Evolutionary conservation across 2,113 vertebrate genomes (phyloP).

Genomic region (Syngnathoides biaculeatus): DNA sequence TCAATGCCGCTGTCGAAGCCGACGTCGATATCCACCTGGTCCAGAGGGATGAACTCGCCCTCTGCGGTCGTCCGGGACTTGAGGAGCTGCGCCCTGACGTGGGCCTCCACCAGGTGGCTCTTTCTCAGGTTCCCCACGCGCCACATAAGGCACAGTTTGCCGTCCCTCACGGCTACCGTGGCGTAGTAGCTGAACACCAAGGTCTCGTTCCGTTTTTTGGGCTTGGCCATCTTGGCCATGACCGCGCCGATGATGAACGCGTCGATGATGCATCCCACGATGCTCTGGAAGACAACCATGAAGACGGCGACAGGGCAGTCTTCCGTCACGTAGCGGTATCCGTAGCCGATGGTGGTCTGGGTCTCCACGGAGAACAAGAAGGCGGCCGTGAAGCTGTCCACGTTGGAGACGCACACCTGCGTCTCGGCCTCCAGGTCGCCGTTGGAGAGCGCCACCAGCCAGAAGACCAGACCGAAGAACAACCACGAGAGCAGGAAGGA

Average conservation of each 20-base stretch:
- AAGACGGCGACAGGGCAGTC: slow-evolving; percentile 92
- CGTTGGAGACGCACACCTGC: slow-evolving; percentile 87
- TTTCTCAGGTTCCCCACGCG: slow-evolving; percentile 92
- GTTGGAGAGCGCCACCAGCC: slow-evolving; percentile 88
- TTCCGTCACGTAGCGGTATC: slow-evolving; percentile 90
- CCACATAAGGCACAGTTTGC: slow-evolving; percentile 97
- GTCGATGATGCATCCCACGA: slow-evolving; percentile 94
- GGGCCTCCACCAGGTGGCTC: slow-evolving; percentile 94
- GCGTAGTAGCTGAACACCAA: slow-evolving; percentile 93
- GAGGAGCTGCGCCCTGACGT: slow-evolving; percentile 90
- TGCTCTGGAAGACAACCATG: slow-evolving; percentile 95
- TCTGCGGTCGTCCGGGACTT: slow-evolving; percentile 91
- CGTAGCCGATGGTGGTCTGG: slow-evolving; percentile 95
- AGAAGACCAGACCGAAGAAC: slow-evolving; percentile 92
- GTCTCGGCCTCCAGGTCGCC: slow-evolving; percentile 83
- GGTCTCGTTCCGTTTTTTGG: slow-evolving; percentile 94
- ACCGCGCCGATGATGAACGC: slow-evolving; percentile 94
- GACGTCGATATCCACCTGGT: slow-evolving; percentile 92
- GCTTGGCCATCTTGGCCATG: slow-evolving; percentile 98
- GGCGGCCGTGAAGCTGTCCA: slow-evolving; percentile 93
- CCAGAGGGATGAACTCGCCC: slow-evolving; percentile 93
- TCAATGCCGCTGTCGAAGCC: slow-evolving; percentile 95
- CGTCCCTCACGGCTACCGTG: slow-evolving; percentile 89
- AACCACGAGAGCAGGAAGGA: slow-evolving; percentile 93
- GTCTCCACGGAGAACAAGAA: slow-evolving; percentile 98